phyloP scores from a whole-genome alignment of 2,888 invertebrate species.

The Hirudinaria manillensis region DNA sequence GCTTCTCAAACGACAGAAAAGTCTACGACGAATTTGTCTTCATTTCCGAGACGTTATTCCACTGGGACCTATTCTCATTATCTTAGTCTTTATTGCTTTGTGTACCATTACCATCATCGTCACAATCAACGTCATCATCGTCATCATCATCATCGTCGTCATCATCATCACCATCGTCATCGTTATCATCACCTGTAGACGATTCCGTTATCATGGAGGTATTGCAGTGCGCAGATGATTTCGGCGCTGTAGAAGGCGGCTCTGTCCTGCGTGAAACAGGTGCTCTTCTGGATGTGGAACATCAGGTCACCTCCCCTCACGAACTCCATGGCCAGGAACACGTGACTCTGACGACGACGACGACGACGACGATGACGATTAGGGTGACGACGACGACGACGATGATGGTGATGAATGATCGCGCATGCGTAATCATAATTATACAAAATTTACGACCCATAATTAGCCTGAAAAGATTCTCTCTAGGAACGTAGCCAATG shows the following conservation, averaged over 20 bases:
- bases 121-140: slow-evolving; percentile 20
- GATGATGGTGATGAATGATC: slow-evolving; percentile 32
- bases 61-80: too few species aligned
- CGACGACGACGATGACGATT: slow-evolving; percentile 33
- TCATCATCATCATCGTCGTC: slow-evolving; percentile 28
- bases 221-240: slow-evolving; percentile 90
- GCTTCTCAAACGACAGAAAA: too few species aligned
- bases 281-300: slow-evolving; percentile 92
- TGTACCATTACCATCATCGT: slow-evolving; percentile 14
- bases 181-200: slow-evolving; percentile 73
- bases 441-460: background rate
- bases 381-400: slow-evolving; percentile 33
- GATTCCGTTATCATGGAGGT: slow-evolving; percentile 89
- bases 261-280: slow-evolving; percentile 75
- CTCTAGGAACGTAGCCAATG: background rate
- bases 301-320: slow-evolving; percentile 97
- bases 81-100: too few species aligned
- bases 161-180: slow-evolving; percentile 28
- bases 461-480: background rate
- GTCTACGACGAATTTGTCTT: too few species aligned
- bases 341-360: slow-evolving; percentile 69
- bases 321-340: slow-evolving; percentile 99
- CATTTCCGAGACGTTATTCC: too few species aligned
- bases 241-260: slow-evolving; percentile 93
- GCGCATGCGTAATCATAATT: slow-evolving; percentile 14